Base-by-base conservation (phyloP, 2,113 vertebrate genomes). In the Azemiops feae region DNA sequence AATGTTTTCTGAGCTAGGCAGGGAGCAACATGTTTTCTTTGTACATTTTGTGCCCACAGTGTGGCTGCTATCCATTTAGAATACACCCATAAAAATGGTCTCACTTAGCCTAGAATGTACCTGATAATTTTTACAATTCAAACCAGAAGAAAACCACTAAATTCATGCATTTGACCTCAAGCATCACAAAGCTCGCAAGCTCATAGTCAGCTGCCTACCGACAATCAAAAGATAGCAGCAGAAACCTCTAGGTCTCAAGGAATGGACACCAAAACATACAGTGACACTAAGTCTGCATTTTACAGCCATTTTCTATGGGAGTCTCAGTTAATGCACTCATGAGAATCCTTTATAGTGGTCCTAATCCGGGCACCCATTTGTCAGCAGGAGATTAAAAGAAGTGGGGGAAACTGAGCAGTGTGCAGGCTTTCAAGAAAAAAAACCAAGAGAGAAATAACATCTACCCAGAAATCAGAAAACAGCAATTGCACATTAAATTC, bases 321-420 rank as follows among this genome's bases (percentile, higher is more conserved):
- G 16, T 86, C 52, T 69, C 64, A 55, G 12, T 50, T 92, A 93
- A 91, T 34, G 52, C 22, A 23, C 18, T 5, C 91, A 54, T 85
- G 91, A 57, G 23, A 4, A 12, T 91, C 92, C 89, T 25, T 89
- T 89, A 50, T 27, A 22, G 58, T 34, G 43, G 25, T 22, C 91
- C 43, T 90, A 93, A 88, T 58, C 74, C 57, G 43, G 14, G 25
- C 50, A 88, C 25, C 7, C 1, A 0, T 54, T 16, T 87, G 3
- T 93, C 74, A 93, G 25, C 18, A 43, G 43, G 23, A 94, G 58
- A 90, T 91, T 58, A 89, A 94, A 94, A 91, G 57, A 60, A 93
- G 64, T 22, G 93, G 86, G 22, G 93, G 8, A 60, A 94, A 53
- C 64, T 57, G 14, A 94, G 25, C 47, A 60, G 87, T 6, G 20